A percentile compares a stretch with the other conserved stretches of the same genome.
phyloP scores from a whole-genome alignment of 2,113 vertebrate genomes.

The Macrotis lagotis region DNA sequence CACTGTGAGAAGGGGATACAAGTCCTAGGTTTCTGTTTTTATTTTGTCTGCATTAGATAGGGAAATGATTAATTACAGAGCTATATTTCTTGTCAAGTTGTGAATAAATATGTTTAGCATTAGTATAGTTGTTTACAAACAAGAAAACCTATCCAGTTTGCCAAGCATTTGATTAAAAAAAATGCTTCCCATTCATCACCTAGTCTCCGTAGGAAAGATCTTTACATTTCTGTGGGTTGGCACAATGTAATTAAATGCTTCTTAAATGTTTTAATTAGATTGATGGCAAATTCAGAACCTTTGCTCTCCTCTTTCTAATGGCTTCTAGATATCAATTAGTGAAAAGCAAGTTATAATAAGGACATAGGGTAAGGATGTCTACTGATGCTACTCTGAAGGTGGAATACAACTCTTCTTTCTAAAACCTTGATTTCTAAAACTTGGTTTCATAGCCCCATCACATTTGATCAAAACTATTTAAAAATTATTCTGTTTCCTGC shows the following conservation, averaged over 20 bases:
- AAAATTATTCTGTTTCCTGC: not conserved
- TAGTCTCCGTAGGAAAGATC: conserved; percentile 81
- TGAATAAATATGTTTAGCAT: conserved; percentile 85
- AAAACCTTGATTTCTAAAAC: no score
- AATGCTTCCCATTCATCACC: conserved; percentile 78
- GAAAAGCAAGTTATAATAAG: conserved; percentile 48
- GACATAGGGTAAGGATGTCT: conserved; percentile 7
- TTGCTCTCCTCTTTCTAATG: conserved; percentile 65
- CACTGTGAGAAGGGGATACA: conserved; percentile 68
- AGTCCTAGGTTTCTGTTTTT: conserved; percentile 69
- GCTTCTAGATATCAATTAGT: conserved; percentile 29
- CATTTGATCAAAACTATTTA: not conserved
- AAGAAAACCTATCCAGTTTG: conserved; percentile 77
- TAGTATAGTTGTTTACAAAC: conserved; percentile 83
- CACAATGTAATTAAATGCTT: conserved; percentile 82
- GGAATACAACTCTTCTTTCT: conserved; percentile 21
- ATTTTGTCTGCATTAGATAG: conserved; percentile 80
- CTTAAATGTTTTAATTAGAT: conserved; percentile 83
- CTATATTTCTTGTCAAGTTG: conserved; percentile 82
- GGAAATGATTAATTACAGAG: conserved; percentile 86
- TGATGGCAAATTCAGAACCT: conserved; percentile 72
- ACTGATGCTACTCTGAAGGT: not conserved
- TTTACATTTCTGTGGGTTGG: conserved; percentile 80
- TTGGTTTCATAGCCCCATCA: conserved; percentile 7
- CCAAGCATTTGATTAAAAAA: conserved; percentile 84